These are phyloP conservation scores for Branchipolynoe longqiensis DNA, from an alignment of 2,888 invertebrate species.

Conservation along the genomic window DNA sequence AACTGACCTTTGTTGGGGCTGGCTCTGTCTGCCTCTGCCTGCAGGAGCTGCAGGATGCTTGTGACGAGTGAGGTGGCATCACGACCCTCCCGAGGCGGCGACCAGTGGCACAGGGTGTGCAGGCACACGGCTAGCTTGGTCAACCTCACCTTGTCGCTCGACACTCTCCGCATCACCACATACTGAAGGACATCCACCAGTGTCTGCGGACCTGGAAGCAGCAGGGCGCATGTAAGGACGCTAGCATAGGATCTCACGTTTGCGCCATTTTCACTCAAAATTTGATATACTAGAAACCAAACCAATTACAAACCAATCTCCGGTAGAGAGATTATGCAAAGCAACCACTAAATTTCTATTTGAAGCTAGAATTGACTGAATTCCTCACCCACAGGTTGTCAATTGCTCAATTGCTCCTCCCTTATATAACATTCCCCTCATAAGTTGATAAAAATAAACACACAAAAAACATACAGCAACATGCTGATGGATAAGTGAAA, in stretches of 20 bases:
- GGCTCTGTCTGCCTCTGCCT: not conserved
- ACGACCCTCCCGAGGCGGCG: not conserved
- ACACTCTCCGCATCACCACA: conserved; percentile 23
- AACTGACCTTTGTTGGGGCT: not conserved
- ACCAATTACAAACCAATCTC: no score
- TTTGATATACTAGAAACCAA: not conserved
- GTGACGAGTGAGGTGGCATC: not conserved
- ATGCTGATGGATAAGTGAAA: no score
- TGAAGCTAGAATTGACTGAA: no score
- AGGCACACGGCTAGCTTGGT: conserved; percentile 23
- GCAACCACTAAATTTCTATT: no score
- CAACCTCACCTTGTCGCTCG: conserved; percentile 5
- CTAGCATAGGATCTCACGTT: not conserved
- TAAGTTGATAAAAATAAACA: no score
- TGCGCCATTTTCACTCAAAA: not conserved
- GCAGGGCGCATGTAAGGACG: not conserved
- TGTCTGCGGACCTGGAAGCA: not conserved
- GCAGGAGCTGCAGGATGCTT: not conserved
- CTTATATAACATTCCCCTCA: no score
- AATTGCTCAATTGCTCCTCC: no score
- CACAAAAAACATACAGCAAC: no score
- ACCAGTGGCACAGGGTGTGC: conserved; percentile 22
- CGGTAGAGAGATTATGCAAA: no score
- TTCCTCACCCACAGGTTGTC: no score
- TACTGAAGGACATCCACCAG: conserved; percentile 1